Evolutionary conservation across 1,140 invertebrate genomes (phyloP).

Genomic region (Cataglyphis hispanica): DNA sequence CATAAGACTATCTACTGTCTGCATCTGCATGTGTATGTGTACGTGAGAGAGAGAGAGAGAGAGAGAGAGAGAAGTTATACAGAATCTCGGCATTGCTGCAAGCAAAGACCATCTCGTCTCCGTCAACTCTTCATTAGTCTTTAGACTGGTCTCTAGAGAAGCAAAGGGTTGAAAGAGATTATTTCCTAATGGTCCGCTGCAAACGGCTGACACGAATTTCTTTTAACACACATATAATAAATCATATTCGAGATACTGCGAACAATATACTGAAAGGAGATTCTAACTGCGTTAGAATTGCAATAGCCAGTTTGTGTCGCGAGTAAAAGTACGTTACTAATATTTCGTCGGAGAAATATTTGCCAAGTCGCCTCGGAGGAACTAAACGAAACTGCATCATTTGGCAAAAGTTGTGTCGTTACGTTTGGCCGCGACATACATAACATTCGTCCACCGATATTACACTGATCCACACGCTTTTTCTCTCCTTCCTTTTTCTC

Average conservation of each 20-base stretch:
- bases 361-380: slow-evolving; percentile 77
- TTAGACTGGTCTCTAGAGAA: not conserved
- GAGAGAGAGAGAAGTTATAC: not conserved
- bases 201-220: not conserved
- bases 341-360: slow-evolving; percentile 78
- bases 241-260: not conserved
- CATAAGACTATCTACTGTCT: slow-evolving; percentile 58
- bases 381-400: slow-evolving; percentile 83
- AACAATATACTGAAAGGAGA: too few species aligned
- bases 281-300: too few species aligned
- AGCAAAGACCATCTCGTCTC: slow-evolving; percentile 78
- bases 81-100: slow-evolving; percentile 51
- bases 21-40: not conserved
- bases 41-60: too few species aligned
- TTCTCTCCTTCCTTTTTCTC: slow-evolving; percentile 30
- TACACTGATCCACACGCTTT: slow-evolving; percentile 55
- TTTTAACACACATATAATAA: not conserved
- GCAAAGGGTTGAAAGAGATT: not conserved
- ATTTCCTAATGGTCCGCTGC: not conserved
- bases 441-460: slow-evolving; percentile 65
- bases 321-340: slow-evolving; percentile 63
- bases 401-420: slow-evolving; percentile 83
- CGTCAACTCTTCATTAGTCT: slow-evolving; percentile 41
- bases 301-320: not conserved
- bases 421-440: slow-evolving; percentile 67